These are phyloP conservation scores for Triplophysa rosa DNA, from an alignment of 2,113 vertebrate genomes.

Conservation along the genomic window DNA sequence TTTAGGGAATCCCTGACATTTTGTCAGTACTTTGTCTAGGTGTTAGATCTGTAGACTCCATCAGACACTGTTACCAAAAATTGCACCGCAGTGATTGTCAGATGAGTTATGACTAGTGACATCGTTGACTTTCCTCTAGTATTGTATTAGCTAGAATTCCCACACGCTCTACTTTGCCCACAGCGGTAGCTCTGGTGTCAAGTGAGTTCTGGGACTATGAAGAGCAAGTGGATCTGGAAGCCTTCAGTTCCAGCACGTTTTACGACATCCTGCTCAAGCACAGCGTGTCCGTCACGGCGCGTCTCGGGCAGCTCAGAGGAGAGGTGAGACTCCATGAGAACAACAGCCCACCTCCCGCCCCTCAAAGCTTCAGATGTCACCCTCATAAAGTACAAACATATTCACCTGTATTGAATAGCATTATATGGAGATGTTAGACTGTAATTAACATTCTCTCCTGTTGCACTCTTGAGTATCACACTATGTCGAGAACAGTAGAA, in stretches of 20 bases:
- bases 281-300: slow-evolving; percentile 79
- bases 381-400: slow-evolving; percentile 28
- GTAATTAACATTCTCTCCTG: slow-evolving; percentile 46
- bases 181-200: slow-evolving; percentile 50
- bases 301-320: slow-evolving; percentile 78
- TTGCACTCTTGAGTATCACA: slow-evolving; percentile 42
- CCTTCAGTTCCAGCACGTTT: slow-evolving; percentile 82
- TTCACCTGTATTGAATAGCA: slow-evolving; percentile 49
- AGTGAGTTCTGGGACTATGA: slow-evolving; percentile 79
- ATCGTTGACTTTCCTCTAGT: background rate
- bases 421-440: slow-evolving; percentile 3
- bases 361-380: background rate
- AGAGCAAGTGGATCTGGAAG: slow-evolving; percentile 83
- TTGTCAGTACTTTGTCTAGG: background rate
- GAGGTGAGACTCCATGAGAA: slow-evolving; percentile 72
- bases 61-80: background rate
- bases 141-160: background rate
- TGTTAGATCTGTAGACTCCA: background rate
- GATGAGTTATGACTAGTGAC: background rate
- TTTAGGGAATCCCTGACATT: background rate
- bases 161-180: background rate
- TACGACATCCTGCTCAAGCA: slow-evolving; percentile 82
- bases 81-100: background rate
- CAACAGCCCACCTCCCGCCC: background rate
- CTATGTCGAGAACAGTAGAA: slow-evolving; percentile 29